Evolutionary conservation across 2,797 vertebrate species (phyloP), one percentile per base, ranked within the genome.

Genomic region (Tauraco hartlaubi): DNA sequence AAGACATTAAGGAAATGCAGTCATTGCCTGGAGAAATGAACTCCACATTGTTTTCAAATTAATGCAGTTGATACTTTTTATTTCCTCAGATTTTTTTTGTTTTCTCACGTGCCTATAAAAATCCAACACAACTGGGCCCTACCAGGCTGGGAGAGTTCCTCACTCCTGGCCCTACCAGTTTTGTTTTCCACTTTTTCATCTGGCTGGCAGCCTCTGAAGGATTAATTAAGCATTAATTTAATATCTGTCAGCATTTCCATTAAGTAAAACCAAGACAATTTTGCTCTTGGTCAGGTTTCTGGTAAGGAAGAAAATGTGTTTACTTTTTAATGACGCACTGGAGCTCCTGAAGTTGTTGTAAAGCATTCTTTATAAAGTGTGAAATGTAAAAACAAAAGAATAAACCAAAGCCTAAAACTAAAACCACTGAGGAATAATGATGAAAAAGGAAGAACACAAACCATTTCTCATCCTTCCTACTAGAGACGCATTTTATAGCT

Each of bases 401-500:
- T 73, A 86, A 96, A 82, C 69, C 26, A 86, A 95, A 96, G 58
- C 31, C 41, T 68, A 80, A 88, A 93, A 84, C 74, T 92, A 83
- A 95, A 94, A 4, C 41, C 92, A 62, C 88, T 64, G 74, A 80
- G 77, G 93, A 94, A 89, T 94, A 90, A 92, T 87, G 80, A 92
- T 93, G 61, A 95, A 95, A 95, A 95, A 67, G 43, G 41, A 92
- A 85, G 90, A 93, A 94, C 0, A 0, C 80, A 95, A 94, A 92
- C 67, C n/a, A 83, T 95, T 92, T 94, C 93, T 95, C 93, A 94
- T 94, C 68, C 88, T 93, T 96, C 85, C 77, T 96, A 87, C 80
- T 82, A 85, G 85, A 94, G 41, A 89, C 0, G 20, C 85, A 88
- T 90, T 95, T 97, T 95, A 94, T 79, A 95, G 90, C 77, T 95